Evolutionary conservation across 2,797 vertebrate species (phyloP), one percentile per base, ranked within the genome.

Genomic region (Pyrrhura leucotis): DNA sequence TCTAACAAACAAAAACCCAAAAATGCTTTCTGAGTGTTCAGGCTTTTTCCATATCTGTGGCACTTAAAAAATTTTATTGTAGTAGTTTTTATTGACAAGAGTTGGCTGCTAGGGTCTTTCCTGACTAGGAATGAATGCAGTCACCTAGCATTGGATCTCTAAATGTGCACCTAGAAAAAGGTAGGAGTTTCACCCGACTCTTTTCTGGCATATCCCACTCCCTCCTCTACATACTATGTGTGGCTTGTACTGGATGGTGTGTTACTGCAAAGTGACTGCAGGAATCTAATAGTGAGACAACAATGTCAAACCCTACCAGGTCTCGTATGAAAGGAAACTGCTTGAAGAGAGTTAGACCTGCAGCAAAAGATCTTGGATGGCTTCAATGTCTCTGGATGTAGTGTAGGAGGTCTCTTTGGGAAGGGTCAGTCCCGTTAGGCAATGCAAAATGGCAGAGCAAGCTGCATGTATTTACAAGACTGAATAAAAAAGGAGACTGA

Each of bases 1-100:
- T 97, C 73, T 93, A 79, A 68, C 66, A 88, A 87, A 85, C 39
- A 42, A 40, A 80, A 78, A 76, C 28, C 1, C 23, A 67, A n/a
- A 94, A 96, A 95, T 71, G 39, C 72, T 95, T 93, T 95, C 69
- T 93, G 73, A 85, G 76, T 67, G 59, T 83, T 95, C 44, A n/a
- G 68, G 78, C 45, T 66, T 94, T 92, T 92, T 89, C 62, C 51
- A 14, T 76, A 76, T 86, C 67, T 90, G 31, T 56, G 63, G 65
- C 68, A 50, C 15, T 92, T 95, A 26, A 88, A 78, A 90, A 89
- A 82, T 77, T 18, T 37, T 63, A 31, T 67, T 75, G 59, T 39
- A 40, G 35, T 48, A 72, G 44, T 14, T 82, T 85, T 75, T 95
- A 53, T 84, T 81, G 85, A 71, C 31, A 54, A 53, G 63, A 79